These are phyloP conservation scores for Misgurnus mizolepis DNA, from an alignment of 2,113 vertebrate species.

Conservation along the genomic window DNA sequence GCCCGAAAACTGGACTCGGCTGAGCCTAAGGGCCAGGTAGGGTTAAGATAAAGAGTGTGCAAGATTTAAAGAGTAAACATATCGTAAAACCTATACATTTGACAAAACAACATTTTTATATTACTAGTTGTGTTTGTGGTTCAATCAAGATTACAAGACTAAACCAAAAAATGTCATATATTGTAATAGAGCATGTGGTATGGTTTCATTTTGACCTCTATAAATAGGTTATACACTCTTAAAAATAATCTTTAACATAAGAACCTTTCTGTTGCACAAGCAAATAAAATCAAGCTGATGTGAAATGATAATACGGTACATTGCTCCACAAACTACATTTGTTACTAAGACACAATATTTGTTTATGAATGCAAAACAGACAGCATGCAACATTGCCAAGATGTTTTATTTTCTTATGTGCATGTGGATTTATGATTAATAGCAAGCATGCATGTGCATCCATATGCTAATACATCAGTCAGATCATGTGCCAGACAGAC, in stretches of 20 bases:
- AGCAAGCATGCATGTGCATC: too few relatives aligned
- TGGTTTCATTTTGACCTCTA: conserved; percentile 21
- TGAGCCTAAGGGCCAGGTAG: conserved; percentile 53
- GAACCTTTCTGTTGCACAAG: too few relatives aligned
- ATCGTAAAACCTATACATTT: background rate
- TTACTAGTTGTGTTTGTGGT: background rate
- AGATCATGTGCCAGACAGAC: too few relatives aligned
- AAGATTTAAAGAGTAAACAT: conserved; percentile 16
- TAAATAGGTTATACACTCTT: conserved; percentile 6
- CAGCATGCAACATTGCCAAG: too few relatives aligned
- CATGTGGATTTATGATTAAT: too few relatives aligned
- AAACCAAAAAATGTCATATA: background rate
- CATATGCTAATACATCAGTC: too few relatives aligned
- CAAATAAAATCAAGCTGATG: too few relatives aligned
- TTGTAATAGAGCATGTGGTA: background rate
- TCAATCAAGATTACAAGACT: background rate
- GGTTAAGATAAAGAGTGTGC: background rate
- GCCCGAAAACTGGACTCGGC: conserved; percentile 54
- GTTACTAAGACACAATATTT: too few relatives aligned
- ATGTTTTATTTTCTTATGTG: too few relatives aligned
- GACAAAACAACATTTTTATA: background rate
- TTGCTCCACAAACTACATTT: too few relatives aligned
- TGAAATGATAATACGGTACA: too few relatives aligned
- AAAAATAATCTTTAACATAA: background rate
- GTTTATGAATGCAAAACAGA: too few relatives aligned